A percentile compares a stretch with the other conserved stretches of the same genome.
phyloP scores from a whole-genome alignment of 2,113 vertebrate species.

The Hippocampus barbouri region DNA sequence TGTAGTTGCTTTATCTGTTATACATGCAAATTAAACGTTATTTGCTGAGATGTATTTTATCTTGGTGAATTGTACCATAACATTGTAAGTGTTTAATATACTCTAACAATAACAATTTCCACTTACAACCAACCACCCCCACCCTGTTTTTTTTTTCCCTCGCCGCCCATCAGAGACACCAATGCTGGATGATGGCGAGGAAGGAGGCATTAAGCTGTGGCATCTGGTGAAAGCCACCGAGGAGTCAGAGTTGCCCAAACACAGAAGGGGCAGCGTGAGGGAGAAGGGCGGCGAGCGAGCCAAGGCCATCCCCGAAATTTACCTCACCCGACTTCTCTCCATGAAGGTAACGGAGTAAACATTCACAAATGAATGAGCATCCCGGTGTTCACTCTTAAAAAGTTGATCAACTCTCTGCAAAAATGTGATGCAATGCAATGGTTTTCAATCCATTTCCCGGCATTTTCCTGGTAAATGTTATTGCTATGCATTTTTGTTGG shows the following conservation, averaged over 20 bases:
- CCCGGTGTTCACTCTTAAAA: neutral
- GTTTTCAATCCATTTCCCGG: too few relatives aligned
- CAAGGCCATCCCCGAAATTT: constrained; percentile 96
- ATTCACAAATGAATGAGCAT: neutral
- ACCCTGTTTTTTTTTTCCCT: neutral
- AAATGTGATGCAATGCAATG: neutral
- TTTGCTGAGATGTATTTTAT: neutral
- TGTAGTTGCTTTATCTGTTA: neutral
- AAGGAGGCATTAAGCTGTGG: constrained; percentile 92
- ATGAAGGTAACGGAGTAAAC: constrained; percentile 81
- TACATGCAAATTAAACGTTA: neutral
- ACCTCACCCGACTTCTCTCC: constrained; percentile 91
- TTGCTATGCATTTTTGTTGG: too few relatives aligned
- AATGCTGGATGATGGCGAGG: constrained; percentile 93
- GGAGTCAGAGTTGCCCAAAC: constrained; percentile 88
- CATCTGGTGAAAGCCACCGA: constrained; percentile 95
- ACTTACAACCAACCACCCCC: too few relatives aligned
- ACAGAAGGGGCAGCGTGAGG: constrained; percentile 86
- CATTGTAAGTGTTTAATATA: too few relatives aligned
- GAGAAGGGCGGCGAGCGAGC: constrained; percentile 90
- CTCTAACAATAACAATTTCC: too few relatives aligned
- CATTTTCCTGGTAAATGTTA: too few relatives aligned
- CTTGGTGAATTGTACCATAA: too few relatives aligned
- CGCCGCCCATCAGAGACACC: constrained; percentile 80
- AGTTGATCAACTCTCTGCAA: neutral